Evolutionary conservation across 2,113 vertebrate genomes (phyloP).

Genomic region (Lamprotornis superbus): DNA sequence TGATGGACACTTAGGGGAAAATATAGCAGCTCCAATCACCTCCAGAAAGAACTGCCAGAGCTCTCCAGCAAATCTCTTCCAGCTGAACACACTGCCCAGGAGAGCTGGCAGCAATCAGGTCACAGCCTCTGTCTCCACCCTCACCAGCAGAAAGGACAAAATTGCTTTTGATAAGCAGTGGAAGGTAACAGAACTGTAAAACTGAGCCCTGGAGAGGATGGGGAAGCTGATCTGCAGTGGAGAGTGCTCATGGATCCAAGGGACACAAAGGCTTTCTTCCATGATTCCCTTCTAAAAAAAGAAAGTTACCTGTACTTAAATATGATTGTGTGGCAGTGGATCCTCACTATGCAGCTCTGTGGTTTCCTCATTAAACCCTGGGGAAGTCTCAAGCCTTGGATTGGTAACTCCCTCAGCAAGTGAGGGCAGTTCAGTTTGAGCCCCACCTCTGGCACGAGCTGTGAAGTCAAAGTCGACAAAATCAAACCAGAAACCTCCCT

Average conservation of each 20-base stretch:
- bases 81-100: background rate
- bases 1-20: background rate
- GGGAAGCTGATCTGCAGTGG: background rate
- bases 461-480: background rate
- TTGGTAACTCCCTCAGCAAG: background rate
- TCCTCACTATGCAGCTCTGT: background rate
- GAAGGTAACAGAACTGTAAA: background rate
- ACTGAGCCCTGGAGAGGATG: background rate
- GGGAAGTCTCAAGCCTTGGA: background rate
- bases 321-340: background rate
- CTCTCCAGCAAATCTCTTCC: background rate
- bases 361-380: background rate
- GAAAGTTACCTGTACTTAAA: background rate
- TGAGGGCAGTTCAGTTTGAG: background rate
- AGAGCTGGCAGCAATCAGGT: background rate
- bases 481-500: background rate
- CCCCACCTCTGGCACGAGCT: background rate
- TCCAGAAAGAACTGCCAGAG: background rate
- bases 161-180: background rate
- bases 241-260: background rate
- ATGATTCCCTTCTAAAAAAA: background rate
- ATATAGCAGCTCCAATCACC: rapidly evolving
- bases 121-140: background rate
- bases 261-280: background rate
- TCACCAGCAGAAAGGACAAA: background rate